Evolutionary conservation across 2,888 invertebrate species (phyloP), one percentile per base, ranked within the genome.

Genomic region (Drosophila peninsularis): DNA sequence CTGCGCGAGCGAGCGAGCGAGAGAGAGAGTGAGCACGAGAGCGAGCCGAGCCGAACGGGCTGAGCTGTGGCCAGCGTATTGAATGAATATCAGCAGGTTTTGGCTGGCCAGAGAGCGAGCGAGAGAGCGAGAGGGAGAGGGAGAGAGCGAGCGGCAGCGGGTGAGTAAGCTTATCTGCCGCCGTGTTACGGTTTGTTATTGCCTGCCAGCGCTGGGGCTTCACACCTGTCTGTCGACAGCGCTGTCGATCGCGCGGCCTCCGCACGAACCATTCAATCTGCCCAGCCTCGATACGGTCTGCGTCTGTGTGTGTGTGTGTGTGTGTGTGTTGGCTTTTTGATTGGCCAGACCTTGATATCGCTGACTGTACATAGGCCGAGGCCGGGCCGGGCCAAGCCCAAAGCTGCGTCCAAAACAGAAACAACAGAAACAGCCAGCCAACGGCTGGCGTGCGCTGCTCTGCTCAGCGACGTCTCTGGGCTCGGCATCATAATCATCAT

Each of bases 281-380:
- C 58, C 56, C 69, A 63, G 71, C 71, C 44, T 69, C 72, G 57
- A 53, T 54, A 54, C 30, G 34, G 37, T 66, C 32, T 27, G 62
- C 36, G 32, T 58, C 41, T 62, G 50, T 53, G 49, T 53, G 34
- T 57, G 10, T 56, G 60, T 53, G 49, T 64, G 47, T 58, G 54
- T 72, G 70, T 58, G 55, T 56, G 44, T 53, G 75, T 63, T 79
- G 77, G 77, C 87, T 84, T 85, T 85, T 86, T 85, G 85, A 85
- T 85, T 85, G 85, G 85, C 87, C 85, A 85, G 84, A 84, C 83
- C 81, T 84, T 84, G 85, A 84, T 84, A 84, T 63, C 74, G 44
- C 41, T 42, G 53, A 57, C 64, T 60, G 61, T 73, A 75, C 66
- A 75, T 78, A 77, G 77, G 60, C 77, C 63, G 70, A 74, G 70